Conservation (phyloP, 2,888 invertebrate genomes). For the Entomobrya multifasciata region DNA sequence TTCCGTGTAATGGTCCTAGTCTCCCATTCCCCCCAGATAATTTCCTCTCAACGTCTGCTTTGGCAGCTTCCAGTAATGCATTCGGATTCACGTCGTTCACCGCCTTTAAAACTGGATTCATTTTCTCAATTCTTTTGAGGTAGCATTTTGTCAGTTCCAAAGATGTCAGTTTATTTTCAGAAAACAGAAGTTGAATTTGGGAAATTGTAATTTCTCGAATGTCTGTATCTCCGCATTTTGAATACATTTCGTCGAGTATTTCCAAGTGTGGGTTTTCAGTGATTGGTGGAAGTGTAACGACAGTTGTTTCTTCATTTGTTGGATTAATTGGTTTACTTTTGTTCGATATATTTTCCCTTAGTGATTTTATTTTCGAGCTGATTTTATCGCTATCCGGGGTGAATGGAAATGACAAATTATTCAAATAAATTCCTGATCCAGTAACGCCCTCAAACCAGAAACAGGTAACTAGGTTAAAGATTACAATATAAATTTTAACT, state of each 20-base stretch:
- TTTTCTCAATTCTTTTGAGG: constrained; percentile 59
- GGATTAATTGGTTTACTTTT: too few relatives aligned
- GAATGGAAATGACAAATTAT: too few relatives aligned
- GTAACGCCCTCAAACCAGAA: too few relatives aligned
- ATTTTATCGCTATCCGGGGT: too few relatives aligned
- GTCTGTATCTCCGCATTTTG: constrained; percentile 61
- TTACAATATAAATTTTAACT: too few relatives aligned
- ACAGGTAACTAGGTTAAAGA: too few relatives aligned
- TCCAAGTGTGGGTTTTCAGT: constrained; percentile 6
- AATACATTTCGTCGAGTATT: constrained; percentile 37
- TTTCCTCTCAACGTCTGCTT: constrained; percentile 59
- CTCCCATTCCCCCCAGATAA: background rate
- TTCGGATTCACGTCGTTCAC: constrained; percentile 71
- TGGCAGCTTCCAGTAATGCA: constrained; percentile 58
- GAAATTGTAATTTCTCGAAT: constrained; percentile 75
- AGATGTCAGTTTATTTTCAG: constrained; percentile 52
- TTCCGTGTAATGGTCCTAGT: constrained; percentile 64
- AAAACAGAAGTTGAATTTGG: constrained; percentile 60
- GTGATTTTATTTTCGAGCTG: too few relatives aligned
- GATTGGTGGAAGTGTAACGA: background rate
- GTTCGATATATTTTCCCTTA: too few relatives aligned
- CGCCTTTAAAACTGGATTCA: constrained; percentile 68
- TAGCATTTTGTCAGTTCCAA: constrained; percentile 69
- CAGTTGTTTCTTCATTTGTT: too few relatives aligned
- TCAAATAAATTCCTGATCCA: too few relatives aligned